Conservation (phyloP, 1,140 invertebrate genomes). For the Sogatella furcifera region DNA sequence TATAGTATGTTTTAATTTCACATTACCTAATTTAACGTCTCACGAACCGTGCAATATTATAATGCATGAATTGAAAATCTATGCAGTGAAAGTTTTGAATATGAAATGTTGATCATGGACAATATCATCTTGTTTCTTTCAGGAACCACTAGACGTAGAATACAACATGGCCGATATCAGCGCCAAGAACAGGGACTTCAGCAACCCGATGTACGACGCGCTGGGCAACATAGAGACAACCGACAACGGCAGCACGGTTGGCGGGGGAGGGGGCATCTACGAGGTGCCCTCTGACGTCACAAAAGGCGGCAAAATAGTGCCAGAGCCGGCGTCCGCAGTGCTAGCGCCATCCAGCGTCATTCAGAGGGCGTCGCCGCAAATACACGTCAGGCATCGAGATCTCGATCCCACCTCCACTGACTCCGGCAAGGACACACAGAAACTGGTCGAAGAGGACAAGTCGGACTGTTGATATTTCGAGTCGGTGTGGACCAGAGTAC, state of each 20-base stretch:
- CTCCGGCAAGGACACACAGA: slow-evolving; percentile 75
- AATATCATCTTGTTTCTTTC: too few species aligned
- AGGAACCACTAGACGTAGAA: slow-evolving; percentile 58
- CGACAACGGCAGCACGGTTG: slow-evolving; percentile 38
- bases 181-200: slow-evolving; percentile 76
- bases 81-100: too few species aligned
- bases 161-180: slow-evolving; percentile 61
- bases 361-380: slow-evolving; percentile 59
- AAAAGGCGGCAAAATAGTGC: slow-evolving; percentile 34
- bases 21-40: too few species aligned
- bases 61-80: too few species aligned
- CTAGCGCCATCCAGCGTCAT: slow-evolving; percentile 69
- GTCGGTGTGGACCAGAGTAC: not conserved
- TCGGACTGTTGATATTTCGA: slow-evolving; percentile 39
- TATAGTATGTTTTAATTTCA: too few species aligned
- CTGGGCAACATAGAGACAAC: slow-evolving; percentile 51
- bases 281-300: slow-evolving; percentile 64
- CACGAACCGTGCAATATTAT: too few species aligned
- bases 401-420: slow-evolving; percentile 71
- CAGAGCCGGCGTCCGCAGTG: slow-evolving; percentile 52
- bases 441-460: slow-evolving; percentile 77
- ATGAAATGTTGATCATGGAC: too few species aligned
- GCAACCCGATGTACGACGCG: slow-evolving; percentile 93
- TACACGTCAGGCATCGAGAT: slow-evolving; percentile 60
- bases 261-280: slow-evolving; percentile 45